Evolutionary conservation across 2,797 vertebrate species (phyloP).

Genomic region (Acipenser oxyrinchus): DNA sequence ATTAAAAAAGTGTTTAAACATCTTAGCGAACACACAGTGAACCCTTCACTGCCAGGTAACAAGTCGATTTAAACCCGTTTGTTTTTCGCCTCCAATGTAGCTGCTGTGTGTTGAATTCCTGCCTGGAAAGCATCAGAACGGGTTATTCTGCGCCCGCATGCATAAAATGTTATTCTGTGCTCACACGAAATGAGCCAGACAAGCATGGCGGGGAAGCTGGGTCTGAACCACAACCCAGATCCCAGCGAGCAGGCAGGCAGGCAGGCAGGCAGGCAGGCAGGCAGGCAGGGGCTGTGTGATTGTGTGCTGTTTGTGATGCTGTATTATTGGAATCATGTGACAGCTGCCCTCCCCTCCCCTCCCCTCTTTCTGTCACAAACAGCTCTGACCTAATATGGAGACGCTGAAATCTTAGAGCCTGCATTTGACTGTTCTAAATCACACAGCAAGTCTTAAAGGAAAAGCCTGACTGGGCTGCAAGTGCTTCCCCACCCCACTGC

Average conservation of each 20-base stretch:
- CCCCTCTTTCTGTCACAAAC: constrained; percentile 13
- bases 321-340: constrained; percentile 23
- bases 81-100: not conserved
- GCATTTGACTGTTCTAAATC: not conserved
- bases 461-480: not conserved
- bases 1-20: constrained; percentile 7
- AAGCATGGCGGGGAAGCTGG: not conserved
- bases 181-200: not conserved
- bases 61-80: not conserved
- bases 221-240: not conserved
- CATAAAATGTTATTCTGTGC: too few relatives aligned
- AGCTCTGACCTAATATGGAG: constrained; percentile 27
- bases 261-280: constrained; percentile 10
- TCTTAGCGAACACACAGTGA: not conserved
- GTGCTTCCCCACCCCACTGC: not conserved
- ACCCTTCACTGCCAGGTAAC: not conserved
- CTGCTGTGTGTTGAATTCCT: too few relatives aligned
- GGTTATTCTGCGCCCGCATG: too few relatives aligned
- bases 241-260: not conserved
- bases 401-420: constrained; percentile 26
- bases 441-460: too few relatives aligned
- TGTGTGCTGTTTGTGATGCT: constrained; percentile 12
- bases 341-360: constrained; percentile 13
- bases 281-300: constrained; percentile 2
- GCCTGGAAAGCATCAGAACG: too few relatives aligned